phyloP scores from a whole-genome alignment of 2,113 vertebrate genomes.

The Danionella cerebrum region DNA sequence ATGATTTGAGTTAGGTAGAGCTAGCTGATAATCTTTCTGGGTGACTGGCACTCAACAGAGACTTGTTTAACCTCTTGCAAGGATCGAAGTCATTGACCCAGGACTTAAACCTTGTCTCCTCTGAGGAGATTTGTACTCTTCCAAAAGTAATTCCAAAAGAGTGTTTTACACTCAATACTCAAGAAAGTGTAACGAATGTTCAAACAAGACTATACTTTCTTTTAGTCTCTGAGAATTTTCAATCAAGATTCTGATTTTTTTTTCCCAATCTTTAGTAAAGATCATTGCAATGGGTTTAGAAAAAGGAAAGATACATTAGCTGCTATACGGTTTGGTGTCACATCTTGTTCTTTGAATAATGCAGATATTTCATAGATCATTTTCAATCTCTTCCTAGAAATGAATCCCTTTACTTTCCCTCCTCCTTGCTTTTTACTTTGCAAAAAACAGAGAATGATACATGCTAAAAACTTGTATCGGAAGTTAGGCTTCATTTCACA shows the following conservation, averaged over 20 bases:
- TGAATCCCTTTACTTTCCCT: neutral
- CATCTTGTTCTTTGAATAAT: neutral
- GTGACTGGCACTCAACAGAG: neutral
- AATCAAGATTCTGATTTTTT: no score
- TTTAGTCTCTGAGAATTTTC: no score
- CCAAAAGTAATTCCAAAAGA: neutral
- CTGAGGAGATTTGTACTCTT: neutral
- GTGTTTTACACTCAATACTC: neutral
- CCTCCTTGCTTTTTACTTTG: constrained; percentile 2
- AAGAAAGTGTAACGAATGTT: neutral
- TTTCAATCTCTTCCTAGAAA: neutral
- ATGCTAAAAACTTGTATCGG: neutral
- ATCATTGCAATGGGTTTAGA: neutral
- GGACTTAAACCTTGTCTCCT: neutral
- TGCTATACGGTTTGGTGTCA: neutral
- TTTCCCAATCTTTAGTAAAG: no score
- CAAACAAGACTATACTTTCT: neutral
- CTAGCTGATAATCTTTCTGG: constrained; percentile 20
- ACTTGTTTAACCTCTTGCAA: neutral
- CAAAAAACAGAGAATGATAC: neutral
- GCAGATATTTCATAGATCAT: neutral
- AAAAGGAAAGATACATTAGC: neutral
- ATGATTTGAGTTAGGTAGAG: constrained; percentile 14
- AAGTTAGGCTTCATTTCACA: constrained; percentile 38
- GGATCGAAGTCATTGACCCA: neutral